phyloP scores from a whole-genome alignment of 2,113 vertebrate genomes.

The Eptesicus fuscus region DNA sequence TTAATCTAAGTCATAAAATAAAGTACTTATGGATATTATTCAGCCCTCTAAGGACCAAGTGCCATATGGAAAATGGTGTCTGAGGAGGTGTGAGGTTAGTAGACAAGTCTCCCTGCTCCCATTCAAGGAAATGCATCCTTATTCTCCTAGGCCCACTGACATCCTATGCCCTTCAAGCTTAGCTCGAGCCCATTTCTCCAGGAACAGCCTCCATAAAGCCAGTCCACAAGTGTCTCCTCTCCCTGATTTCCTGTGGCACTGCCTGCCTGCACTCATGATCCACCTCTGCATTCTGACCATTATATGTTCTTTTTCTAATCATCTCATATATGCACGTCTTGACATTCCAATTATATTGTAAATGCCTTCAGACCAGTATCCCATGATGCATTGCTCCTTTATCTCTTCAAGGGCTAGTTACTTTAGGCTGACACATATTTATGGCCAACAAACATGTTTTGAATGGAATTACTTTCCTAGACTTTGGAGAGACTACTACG shows the following conservation, averaged over 20 bases:
- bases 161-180: not conserved
- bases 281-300: not conserved
- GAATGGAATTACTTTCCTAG: not conserved
- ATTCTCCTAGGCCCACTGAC: not conserved
- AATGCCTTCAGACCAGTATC: not conserved
- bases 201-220: not conserved
- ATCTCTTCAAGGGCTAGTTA: not conserved
- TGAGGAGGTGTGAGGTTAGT: not conserved
- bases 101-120: not conserved
- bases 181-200: not conserved
- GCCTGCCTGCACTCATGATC: accelerated
- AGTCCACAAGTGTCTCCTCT: not conserved
- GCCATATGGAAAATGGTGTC: not conserved
- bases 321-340: not conserved
- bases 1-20: conserved; percentile 65
- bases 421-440: not conserved
- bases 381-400: not conserved
- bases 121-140: not conserved
- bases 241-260: not conserved
- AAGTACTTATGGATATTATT: conserved; percentile 54
- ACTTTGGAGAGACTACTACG: not conserved
- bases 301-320: not conserved
- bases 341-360: not conserved
- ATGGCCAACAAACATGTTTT: not conserved
- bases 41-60: not conserved